These are phyloP conservation scores for Diplodus puntazzo DNA, from an alignment of 2,797 vertebrate species.

Conservation along the genomic window DNA sequence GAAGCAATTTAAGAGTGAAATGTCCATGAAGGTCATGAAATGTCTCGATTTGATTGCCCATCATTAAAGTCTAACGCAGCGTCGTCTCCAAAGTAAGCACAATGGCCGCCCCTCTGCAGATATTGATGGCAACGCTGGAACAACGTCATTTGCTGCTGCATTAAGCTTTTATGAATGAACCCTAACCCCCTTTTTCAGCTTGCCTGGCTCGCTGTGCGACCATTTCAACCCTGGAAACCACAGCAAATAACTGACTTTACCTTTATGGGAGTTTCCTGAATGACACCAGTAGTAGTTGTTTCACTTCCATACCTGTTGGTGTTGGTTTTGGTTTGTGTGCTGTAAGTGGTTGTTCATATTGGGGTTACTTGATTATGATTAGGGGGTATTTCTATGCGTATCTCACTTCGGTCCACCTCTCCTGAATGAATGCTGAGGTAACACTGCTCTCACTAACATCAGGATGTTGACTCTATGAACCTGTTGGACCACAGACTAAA, in stretches of 20 bases:
- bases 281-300: neutral
- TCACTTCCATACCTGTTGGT: no score
- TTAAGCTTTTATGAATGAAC: neutral
- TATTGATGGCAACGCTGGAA: no score
- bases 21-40: neutral
- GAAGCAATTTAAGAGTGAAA: neutral
- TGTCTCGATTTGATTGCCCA: neutral
- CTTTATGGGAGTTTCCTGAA: neutral
- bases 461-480: no score
- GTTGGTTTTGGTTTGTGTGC: no score
- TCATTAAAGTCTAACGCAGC: neutral
- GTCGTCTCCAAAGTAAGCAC: neutral
- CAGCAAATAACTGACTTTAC: neutral
- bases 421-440: no score
- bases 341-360: no score
- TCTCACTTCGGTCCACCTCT: no score
- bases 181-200: neutral
- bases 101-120: no score
- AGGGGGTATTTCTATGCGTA: no score
- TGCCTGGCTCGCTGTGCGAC: no score
- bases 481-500: neutral
- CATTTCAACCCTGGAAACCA: neutral
- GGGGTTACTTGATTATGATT: no score
- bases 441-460: no score
- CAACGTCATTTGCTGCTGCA: neutral